A percentile compares a stretch with the other conserved stretches of the same genome.
Evolutionary conservation across 1,140 invertebrate species (phyloP).

Genomic region (Drosophila sproati): DNA sequence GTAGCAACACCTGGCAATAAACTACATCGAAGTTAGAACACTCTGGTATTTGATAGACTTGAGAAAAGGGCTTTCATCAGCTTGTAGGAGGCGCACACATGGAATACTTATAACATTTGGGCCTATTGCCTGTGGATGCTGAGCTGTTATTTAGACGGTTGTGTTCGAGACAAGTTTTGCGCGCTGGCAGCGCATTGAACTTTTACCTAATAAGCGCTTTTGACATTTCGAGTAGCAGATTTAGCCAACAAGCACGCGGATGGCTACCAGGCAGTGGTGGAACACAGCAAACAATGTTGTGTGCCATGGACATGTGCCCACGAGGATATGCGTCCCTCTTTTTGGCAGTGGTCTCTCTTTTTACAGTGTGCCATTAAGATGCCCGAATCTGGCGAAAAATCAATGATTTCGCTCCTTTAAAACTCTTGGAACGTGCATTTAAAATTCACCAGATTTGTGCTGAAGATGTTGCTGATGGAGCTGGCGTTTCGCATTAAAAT

Average conservation of each 20-base stretch:
- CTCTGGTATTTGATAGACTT: conserved; percentile 1
- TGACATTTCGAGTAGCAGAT: conserved; percentile 63
- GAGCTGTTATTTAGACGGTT: conserved; percentile 8
- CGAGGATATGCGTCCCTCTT: background rate
- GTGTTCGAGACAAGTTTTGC: conserved; percentile 1
- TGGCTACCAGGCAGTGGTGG: background rate
- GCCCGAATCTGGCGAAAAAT: conserved; percentile 57
- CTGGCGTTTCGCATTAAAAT: conserved; percentile 55
- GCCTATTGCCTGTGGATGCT: conserved; percentile 20
- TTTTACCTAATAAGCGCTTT: conserved; percentile 73
- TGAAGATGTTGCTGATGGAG: background rate
- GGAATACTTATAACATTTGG: conserved; percentile 17
- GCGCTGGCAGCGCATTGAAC: conserved; percentile 58
- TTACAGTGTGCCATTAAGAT: conserved; percentile 68
- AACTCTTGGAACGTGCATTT: conserved; percentile 16
- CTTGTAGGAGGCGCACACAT: background rate
- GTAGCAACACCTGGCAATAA: background rate
- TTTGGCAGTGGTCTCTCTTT: background rate
- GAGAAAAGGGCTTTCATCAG: background rate
- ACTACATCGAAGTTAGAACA: background rate
- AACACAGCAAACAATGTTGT: conserved; percentile 34
- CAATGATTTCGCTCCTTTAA: conserved; percentile 58
- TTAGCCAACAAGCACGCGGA: conserved; percentile 21
- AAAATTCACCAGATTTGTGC: conserved; percentile 20
- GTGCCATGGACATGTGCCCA: conserved; percentile 37